Conservation (phyloP, 1,140 invertebrate genomes). For the Drosophila serrata region DNA sequence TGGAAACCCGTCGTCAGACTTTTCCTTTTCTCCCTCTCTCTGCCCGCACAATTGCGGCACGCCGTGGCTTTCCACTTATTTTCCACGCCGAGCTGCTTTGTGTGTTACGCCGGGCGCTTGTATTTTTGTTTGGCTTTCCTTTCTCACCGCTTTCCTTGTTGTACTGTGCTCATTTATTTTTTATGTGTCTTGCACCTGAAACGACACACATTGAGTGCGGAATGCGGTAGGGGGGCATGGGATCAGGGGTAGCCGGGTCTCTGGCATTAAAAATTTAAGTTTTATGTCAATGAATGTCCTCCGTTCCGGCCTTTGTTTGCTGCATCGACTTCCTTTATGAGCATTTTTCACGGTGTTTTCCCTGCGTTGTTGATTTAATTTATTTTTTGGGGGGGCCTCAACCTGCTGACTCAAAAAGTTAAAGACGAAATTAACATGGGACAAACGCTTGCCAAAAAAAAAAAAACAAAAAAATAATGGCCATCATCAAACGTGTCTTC, state of each 20-base stretch:
- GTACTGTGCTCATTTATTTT: slow-evolving; percentile 72
- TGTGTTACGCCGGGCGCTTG: slow-evolving; percentile 20
- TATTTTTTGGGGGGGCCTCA: slow-evolving; percentile 33
- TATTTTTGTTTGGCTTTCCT: slow-evolving; percentile 34
- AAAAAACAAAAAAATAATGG: slow-evolving; percentile 32
- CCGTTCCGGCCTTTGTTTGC: slow-evolving; percentile 37
- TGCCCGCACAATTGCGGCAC: slow-evolving; percentile 43
- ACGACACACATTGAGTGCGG: slow-evolving; percentile 36
- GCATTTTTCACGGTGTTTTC: slow-evolving; percentile 46
- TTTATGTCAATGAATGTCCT: slow-evolving; percentile 72
- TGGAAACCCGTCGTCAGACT: slow-evolving; percentile 12
- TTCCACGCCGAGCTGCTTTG: slow-evolving; percentile 53
- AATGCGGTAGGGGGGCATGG: slow-evolving; percentile 5
- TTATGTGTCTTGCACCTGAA: slow-evolving; percentile 77
- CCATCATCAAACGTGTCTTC: slow-evolving; percentile 42
- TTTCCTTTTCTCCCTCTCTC: neutral
- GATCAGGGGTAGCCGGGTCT: slow-evolving; percentile 1
- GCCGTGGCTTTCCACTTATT: slow-evolving; percentile 49
- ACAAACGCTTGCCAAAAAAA: slow-evolving; percentile 17
- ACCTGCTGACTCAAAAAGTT: slow-evolving; percentile 12
- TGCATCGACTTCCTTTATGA: slow-evolving; percentile 29
- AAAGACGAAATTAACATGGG: slow-evolving; percentile 32
- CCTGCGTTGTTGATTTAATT: slow-evolving; percentile 60
- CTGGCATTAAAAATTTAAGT: slow-evolving; percentile 77
- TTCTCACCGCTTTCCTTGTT: slow-evolving; percentile 24